These are phyloP conservation scores for Chaitophorus viminalis DNA, from an alignment of 2,888 invertebrate species.

Conservation along the genomic window DNA sequence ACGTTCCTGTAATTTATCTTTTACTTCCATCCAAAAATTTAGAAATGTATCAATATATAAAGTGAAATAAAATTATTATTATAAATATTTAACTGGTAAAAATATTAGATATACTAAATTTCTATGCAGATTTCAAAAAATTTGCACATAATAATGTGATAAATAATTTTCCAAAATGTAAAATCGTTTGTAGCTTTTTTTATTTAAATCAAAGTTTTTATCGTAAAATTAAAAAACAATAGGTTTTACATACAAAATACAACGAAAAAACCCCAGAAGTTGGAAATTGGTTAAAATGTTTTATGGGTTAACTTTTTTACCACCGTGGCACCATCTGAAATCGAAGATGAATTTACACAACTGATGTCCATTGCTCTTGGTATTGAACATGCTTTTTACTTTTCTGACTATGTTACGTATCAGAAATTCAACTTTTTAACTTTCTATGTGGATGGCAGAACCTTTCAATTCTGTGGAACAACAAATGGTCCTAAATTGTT, in stretches of 20 bases:
- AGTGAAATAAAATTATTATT: slow-evolving; percentile 12
- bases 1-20: slow-evolving; percentile 5
- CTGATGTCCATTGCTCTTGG: background rate
- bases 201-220: background rate
- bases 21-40: slow-evolving; percentile 11
- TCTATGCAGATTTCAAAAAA: background rate
- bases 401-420: background rate
- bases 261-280: background rate
- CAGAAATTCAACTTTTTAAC: background rate
- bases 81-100: background rate
- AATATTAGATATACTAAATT: background rate
- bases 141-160: background rate
- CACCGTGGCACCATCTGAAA: background rate
- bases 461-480: background rate
- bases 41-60: slow-evolving; percentile 2
- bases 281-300: background rate
- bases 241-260: background rate
- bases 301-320: slow-evolving; percentile 1
- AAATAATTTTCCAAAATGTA: background rate
- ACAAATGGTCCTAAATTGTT: background rate
- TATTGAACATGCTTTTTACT: background rate
- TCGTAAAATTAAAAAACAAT: background rate
- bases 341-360: background rate
- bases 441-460: background rate
- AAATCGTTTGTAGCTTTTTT: background rate